Conservation (phyloP, 2,888 invertebrate genomes). For the Diplolepis rosae region DNA sequence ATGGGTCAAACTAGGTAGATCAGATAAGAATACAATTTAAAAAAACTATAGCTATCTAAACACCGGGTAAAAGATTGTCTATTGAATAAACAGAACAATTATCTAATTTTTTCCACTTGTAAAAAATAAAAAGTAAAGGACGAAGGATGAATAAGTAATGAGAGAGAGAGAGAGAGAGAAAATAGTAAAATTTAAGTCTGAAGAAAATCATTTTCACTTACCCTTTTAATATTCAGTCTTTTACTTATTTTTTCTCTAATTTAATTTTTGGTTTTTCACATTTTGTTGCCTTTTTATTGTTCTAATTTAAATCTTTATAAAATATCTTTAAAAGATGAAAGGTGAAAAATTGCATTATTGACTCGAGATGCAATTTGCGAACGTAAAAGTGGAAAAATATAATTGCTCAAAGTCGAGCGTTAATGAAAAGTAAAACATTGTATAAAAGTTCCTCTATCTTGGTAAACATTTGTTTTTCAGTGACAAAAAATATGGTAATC, state of each 20-base stretch:
- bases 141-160: too few species aligned
- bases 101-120: neutral
- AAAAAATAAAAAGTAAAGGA: too few species aligned
- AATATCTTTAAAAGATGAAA: too few species aligned
- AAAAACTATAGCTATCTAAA: constrained; percentile 65
- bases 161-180: too few species aligned
- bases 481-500: constrained; percentile 8
- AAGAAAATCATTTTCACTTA: too few species aligned
- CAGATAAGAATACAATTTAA: constrained; percentile 69
- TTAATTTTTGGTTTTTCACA: neutral
- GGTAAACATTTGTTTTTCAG: constrained; percentile 29
- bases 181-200: too few species aligned
- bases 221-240: too few species aligned
- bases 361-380: neutral
- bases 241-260: too few species aligned
- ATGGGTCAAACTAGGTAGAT: constrained; percentile 68
- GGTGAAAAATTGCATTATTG: constrained; percentile 20
- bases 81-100: constrained; percentile 37
- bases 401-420: constrained; percentile 15
- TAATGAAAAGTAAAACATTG: neutral
- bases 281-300: neutral
- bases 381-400: constrained; percentile 24
- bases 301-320: too few species aligned
- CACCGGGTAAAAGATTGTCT: constrained; percentile 56
- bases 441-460: neutral